A percentile compares a stretch with the other conserved stretches of the same genome.
Conservation (phyloP, 2,888 invertebrate species). For the Harpalus rufipes region DNA sequence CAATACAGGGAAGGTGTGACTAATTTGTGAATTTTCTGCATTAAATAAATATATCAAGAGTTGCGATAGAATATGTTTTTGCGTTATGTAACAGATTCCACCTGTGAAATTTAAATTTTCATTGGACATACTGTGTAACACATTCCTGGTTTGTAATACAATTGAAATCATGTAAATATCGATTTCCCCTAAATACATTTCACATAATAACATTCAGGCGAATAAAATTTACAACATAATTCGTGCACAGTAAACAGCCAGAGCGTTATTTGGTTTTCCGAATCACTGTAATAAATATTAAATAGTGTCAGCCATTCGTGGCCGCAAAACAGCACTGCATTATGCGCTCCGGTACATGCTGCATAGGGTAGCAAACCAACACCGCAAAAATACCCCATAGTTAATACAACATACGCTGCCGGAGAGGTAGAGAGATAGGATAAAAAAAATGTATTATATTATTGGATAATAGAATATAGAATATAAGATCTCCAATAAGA, state of each 20-base stretch:
- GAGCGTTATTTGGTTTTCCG: constrained; percentile 60
- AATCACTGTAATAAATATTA: constrained; percentile 65
- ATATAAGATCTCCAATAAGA: too few species aligned
- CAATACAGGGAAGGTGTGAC: too few species aligned
- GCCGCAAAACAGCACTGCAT: constrained; percentile 61
- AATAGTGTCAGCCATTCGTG: constrained; percentile 52
- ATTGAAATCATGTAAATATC: constrained; percentile 54
- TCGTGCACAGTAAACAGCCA: constrained; percentile 59
- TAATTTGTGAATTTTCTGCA: too few species aligned
- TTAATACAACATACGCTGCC: too few species aligned
- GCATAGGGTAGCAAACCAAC: not conserved
- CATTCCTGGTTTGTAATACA: constrained; percentile 2
- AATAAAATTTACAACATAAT: constrained; percentile 65
- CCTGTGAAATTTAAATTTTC: constrained; percentile 5
- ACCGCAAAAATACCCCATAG: not conserved
- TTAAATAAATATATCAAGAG: not conserved
- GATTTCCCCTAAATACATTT: constrained; percentile 64
- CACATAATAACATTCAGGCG: constrained; percentile 57
- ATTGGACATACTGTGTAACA: constrained; percentile 18
- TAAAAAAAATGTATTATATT: too few species aligned
- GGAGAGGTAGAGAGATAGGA: too few species aligned
- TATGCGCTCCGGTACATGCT: constrained; percentile 58
- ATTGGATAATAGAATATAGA: too few species aligned
- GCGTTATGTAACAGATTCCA: not conserved
- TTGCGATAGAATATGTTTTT: not conserved